Evolutionary conservation across 2,888 invertebrate species (phyloP).

Genomic region (Spatulosminthurus flaviceps): DNA sequence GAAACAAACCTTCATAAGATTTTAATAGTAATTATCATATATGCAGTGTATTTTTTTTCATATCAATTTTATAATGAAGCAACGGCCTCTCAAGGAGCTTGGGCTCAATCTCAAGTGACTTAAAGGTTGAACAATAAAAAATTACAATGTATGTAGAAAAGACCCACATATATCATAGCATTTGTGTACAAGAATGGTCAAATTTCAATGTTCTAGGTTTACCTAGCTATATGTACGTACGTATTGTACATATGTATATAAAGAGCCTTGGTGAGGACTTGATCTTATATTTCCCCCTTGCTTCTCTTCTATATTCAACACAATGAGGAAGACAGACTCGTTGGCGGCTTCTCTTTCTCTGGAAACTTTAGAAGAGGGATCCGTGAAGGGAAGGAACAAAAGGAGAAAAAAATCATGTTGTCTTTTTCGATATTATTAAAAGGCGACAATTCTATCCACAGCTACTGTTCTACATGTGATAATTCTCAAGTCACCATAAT

Average conservation of each 20-base stretch:
- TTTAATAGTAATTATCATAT: too few relatives aligned
- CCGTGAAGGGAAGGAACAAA: slow-evolving; percentile 25
- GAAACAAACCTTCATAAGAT: too few relatives aligned
- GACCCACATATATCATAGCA: background rate
- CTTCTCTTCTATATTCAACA: background rate
- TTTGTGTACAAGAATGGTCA: background rate
- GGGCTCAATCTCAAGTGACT: slow-evolving; percentile 11
- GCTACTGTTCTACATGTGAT: slow-evolving; percentile 29
- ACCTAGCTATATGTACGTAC: background rate
- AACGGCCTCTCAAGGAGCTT: too few relatives aligned
- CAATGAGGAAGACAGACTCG: slow-evolving; percentile 10
- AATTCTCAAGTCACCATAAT: background rate
- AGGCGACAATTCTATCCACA: slow-evolving; percentile 35
- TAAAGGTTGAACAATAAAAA: slow-evolving; percentile 9
- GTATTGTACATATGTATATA: too few relatives aligned
- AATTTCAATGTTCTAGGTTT: background rate
- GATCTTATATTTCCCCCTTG: background rate
- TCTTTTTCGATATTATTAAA: slow-evolving; percentile 32
- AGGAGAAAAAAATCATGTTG: slow-evolving; percentile 35
- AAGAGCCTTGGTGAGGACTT: background rate
- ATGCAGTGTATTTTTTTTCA: too few relatives aligned
- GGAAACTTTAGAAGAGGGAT: slow-evolving; percentile 35
- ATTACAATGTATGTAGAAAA: background rate
- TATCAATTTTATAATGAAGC: too few relatives aligned
- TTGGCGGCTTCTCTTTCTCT: slow-evolving; percentile 39